Conservation (phyloP, 2,113 vertebrate genomes). For the Pyrgilauda ruficollis region DNA sequence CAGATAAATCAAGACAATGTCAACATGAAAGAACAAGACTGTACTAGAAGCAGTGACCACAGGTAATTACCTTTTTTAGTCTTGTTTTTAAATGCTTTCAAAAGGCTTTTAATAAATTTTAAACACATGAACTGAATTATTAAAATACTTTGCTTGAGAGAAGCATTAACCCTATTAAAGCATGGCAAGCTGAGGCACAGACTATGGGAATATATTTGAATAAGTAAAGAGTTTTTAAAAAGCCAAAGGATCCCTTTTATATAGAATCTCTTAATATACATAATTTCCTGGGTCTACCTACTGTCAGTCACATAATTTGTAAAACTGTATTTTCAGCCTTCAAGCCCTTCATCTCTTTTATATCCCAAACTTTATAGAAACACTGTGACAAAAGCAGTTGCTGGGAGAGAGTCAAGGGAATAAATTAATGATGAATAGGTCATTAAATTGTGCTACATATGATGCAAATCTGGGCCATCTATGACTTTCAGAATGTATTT, state of each 20-base stretch:
- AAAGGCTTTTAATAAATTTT: neutral
- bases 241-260: neutral
- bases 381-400: neutral
- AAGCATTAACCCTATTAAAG: neutral
- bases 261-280: neutral
- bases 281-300: neutral
- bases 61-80: neutral
- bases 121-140: neutral
- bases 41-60: neutral
- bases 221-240: neutral
- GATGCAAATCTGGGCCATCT: neutral
- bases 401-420: neutral
- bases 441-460: neutral
- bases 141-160: neutral
- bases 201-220: neutral
- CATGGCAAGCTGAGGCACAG: neutral
- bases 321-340: neutral
- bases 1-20: neutral
- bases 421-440: neutral
- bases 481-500: neutral
- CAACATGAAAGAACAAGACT: neutral
- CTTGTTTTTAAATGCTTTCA: neutral
- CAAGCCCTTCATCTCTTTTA: neutral
- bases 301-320: neutral
- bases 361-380: neutral